These are phyloP conservation scores for Cryptops parisi DNA, from an alignment of 2,888 invertebrate species.

Conservation along the genomic window DNA sequence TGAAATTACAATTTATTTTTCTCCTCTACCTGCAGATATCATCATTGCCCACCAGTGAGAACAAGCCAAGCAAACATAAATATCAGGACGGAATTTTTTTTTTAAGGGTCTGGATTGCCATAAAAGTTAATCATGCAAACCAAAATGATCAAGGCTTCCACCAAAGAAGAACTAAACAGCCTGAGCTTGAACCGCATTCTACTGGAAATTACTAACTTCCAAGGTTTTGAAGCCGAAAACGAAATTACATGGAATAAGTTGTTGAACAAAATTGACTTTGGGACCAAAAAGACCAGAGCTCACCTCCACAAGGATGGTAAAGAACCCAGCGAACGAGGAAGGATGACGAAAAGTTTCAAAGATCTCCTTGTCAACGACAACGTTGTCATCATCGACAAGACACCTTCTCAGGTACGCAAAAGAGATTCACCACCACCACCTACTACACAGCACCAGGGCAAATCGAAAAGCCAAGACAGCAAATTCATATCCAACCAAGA, in stretches of 20 bases:
- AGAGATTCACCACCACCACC: background rate
- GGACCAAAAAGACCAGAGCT: background rate
- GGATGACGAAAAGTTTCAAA: background rate
- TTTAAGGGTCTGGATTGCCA: too few relatives aligned
- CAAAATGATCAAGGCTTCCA: background rate
- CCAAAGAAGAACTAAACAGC: background rate
- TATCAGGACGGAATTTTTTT: too few relatives aligned
- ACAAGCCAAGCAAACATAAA: too few relatives aligned
- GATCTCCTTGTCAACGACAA: conserved; percentile 16
- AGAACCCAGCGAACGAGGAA: background rate
- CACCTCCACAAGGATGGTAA: background rate
- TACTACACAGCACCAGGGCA: background rate
- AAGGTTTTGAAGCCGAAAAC: conserved; percentile 5
- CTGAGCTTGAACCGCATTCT: conserved; percentile 3
- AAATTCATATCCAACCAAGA: conserved; percentile 47
- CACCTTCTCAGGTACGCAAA: background rate
- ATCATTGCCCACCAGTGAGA: too few relatives aligned
- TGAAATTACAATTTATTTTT: too few relatives aligned
- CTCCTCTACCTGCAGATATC: too few relatives aligned
- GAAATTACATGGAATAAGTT: background rate
- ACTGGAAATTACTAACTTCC: conserved; percentile 6
- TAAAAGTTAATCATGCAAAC: background rate
- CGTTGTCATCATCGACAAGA: conserved; percentile 17
- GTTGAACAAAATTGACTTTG: background rate
- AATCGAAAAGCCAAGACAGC: background rate